Evolutionary conservation across 2,797 vertebrate species (phyloP).

Genomic region (Argya squamiceps): DNA sequence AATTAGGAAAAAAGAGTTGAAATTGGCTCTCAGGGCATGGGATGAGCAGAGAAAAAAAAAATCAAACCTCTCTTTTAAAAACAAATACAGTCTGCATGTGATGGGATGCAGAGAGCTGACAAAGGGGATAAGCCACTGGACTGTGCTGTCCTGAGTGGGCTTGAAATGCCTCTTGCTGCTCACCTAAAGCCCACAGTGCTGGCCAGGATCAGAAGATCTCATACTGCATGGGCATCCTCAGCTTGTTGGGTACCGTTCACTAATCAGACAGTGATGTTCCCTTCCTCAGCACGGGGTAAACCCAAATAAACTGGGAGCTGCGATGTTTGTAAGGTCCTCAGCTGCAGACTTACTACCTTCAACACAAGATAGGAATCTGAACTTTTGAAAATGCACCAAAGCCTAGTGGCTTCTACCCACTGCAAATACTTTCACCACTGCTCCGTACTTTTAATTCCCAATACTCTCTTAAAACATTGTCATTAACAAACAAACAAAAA

Average conservation of each 20-base stretch:
- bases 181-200: fast-evolving
- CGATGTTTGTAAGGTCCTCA: not conserved
- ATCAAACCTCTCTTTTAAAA: not conserved
- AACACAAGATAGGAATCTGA: not conserved
- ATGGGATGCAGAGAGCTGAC: not conserved
- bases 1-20: not conserved
- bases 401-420: not conserved
- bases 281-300: not conserved
- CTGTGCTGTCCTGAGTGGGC: not conserved
- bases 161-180: not conserved
- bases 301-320: not conserved
- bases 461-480: not conserved
- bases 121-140: fast-evolving
- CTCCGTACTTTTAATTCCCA: not conserved
- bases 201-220: not conserved
- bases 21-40: not conserved
- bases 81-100: not conserved
- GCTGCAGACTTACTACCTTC: not conserved
- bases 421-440: not conserved
- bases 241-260: not conserved
- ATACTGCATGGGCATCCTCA: not conserved
- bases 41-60: fast-evolving
- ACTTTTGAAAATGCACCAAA: not conserved
- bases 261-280: not conserved
- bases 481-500: not conserved